A percentile compares a stretch with the other conserved stretches of the same genome.
Evolutionary conservation across 2,797 vertebrate genomes (phyloP).

Genomic region (Acropternis orthonyx): DNA sequence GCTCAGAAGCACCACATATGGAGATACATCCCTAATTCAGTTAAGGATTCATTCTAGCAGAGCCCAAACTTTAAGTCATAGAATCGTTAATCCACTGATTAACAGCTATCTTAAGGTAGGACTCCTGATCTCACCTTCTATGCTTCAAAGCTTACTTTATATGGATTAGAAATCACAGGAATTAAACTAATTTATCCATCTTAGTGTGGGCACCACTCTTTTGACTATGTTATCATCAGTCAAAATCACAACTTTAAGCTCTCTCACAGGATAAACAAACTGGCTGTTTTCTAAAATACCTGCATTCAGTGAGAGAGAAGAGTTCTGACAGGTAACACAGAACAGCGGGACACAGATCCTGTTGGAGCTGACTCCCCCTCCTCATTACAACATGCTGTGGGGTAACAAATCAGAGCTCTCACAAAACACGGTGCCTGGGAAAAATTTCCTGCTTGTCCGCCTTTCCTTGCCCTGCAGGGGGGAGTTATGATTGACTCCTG

Average conservation of each 20-base stretch:
- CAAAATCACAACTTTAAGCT: not conserved
- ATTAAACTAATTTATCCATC: not conserved
- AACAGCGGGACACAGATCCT: not conserved
- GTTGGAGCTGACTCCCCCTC: not conserved
- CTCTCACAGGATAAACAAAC: not conserved
- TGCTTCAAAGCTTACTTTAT: not conserved
- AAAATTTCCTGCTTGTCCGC: constrained; percentile 16
- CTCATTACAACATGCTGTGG: not conserved
- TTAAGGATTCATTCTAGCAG: not conserved
- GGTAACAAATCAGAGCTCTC: not conserved
- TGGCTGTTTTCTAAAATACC: not conserved
- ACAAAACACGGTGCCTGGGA: not conserved
- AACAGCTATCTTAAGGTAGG: not conserved
- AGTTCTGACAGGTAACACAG: not conserved
- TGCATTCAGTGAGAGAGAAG: not conserved
- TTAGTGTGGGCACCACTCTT: not conserved
- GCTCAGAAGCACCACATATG: not conserved
- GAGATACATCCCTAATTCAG: not conserved
- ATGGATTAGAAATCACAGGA: not conserved
- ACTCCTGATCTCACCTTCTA: not conserved
- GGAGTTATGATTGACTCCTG: not conserved
- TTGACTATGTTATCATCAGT: not conserved
- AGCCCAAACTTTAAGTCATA: not conserved
- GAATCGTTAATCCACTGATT: not conserved
- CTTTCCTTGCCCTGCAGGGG: constrained; percentile 8